A percentile compares a stretch with the other conserved stretches of the same genome.
phyloP scores from a whole-genome alignment of 2,113 vertebrate species.

The Dissostichus mawsoni region DNA sequence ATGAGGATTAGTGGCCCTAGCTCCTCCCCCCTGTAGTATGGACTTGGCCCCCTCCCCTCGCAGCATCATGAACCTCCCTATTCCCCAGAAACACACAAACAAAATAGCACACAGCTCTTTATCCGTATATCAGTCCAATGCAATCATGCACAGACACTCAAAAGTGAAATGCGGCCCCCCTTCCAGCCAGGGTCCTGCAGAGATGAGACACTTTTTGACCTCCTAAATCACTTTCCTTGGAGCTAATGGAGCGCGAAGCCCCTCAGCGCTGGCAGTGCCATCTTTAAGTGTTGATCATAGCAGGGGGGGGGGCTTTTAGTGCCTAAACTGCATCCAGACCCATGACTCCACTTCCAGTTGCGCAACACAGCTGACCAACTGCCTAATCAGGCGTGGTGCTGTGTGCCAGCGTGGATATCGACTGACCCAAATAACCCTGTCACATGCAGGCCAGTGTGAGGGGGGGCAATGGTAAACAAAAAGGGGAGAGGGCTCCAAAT shows the following conservation, averaged over 20 bases:
- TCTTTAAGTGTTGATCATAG: constrained; percentile 60
- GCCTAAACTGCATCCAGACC: constrained; percentile 4
- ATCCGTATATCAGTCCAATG: constrained; percentile 41
- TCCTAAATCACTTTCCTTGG: constrained; percentile 49
- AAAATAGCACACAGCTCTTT: neutral
- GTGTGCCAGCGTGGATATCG: constrained; percentile 68
- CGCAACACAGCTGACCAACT: constrained; percentile 74
- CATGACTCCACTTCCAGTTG: constrained; percentile 55
- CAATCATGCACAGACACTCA: constrained; percentile 15
- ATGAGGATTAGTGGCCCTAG: too few species aligned
- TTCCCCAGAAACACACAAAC: constrained; percentile 36
- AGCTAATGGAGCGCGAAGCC: constrained; percentile 71
- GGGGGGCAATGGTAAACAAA: constrained; percentile 52
- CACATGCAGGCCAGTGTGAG: constrained; percentile 50
- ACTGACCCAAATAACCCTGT: constrained; percentile 77
- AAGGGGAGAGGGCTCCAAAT: neutral
- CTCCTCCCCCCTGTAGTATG: constrained; percentile 11
- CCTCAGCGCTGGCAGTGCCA: constrained; percentile 39
- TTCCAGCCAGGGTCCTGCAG: constrained; percentile 4
- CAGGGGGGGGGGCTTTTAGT: constrained; percentile 22
- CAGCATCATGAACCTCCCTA: neutral
- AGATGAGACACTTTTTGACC: constrained; percentile 54
- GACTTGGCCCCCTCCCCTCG: neutral
- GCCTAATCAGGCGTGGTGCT: constrained; percentile 77
- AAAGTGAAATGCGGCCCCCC: constrained; percentile 14